Evolutionary conservation across 2,888 invertebrate genomes (phyloP).

Genomic region (Pollenia amentaria): DNA sequence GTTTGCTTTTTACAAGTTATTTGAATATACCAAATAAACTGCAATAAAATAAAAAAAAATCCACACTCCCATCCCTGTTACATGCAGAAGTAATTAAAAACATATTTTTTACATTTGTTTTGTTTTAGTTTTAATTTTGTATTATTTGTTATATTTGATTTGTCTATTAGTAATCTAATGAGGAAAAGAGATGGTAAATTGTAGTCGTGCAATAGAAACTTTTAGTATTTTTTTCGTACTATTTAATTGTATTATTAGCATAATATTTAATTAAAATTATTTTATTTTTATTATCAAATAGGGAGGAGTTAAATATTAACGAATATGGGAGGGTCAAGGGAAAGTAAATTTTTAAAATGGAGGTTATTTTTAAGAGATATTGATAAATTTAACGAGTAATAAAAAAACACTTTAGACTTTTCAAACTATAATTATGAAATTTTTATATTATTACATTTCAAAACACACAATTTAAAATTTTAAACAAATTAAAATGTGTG

Average conservation of each 20-base stretch:
- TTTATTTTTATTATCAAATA: conserved; percentile 6
- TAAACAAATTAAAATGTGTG: too few relatives aligned
- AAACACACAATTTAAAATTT: too few relatives aligned
- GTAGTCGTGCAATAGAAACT: conserved; percentile 32
- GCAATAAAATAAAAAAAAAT: neutral
- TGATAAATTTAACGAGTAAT: too few relatives aligned
- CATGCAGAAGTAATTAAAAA: neutral
- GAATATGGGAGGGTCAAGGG: conserved; percentile 29
- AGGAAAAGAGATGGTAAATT: conserved; percentile 61
- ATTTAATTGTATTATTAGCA: conserved; percentile 69
- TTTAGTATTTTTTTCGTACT: conserved; percentile 34
- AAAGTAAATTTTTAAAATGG: neutral
- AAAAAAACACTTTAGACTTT: too few relatives aligned
- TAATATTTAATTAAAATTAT: conserved; percentile 65
- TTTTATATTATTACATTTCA: too few relatives aligned
- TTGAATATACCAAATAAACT: too few relatives aligned
- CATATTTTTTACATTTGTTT: neutral
- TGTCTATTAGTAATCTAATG: conserved; percentile 1
- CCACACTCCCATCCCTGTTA: conserved; percentile 12
- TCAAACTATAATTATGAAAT: too few relatives aligned
- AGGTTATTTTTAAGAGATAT: too few relatives aligned
- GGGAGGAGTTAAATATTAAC: conserved; percentile 51
- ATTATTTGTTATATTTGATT: conserved; percentile 14
- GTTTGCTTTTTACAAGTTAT: too few relatives aligned
- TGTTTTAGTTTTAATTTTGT: conserved; percentile 23